Evolutionary conservation across 2,113 vertebrate species (phyloP).

Genomic region (Hypocryptadius cinnamomeus): DNA sequence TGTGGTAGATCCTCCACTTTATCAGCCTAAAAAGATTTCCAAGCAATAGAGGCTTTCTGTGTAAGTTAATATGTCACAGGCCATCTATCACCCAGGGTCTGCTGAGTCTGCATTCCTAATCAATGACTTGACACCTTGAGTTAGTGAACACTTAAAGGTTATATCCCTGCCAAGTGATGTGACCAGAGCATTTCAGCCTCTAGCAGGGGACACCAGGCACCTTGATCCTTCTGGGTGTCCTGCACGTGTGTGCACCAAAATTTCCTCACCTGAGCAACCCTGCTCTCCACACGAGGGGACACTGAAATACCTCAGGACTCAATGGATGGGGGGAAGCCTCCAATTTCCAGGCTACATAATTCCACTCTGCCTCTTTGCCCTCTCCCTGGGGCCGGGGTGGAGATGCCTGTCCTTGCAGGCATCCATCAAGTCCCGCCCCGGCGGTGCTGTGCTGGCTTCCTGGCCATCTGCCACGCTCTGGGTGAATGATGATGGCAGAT

Average conservation of each 20-base stretch:
- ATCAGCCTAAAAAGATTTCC: slow-evolving; percentile 27
- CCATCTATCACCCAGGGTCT: neutral
- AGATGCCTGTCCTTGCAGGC: neutral
- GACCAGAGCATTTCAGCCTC: neutral
- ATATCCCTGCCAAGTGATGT: neutral
- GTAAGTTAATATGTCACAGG: neutral
- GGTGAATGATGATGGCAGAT: neutral
- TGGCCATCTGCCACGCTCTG: neutral
- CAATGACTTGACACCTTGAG: neutral
- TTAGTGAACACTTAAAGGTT: neutral
- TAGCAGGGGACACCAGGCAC: neutral
- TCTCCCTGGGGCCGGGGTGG: neutral
- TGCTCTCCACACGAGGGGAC: rapidly evolving
- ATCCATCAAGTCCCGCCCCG: rapidly evolving
- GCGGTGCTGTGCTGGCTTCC: neutral
- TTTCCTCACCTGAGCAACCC: neutral
- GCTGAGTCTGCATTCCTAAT: neutral
- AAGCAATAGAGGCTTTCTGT: neutral
- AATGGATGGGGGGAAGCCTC: neutral
- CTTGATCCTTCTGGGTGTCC: neutral
- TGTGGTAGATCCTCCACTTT: slow-evolving; percentile 1
- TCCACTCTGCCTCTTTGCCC: neutral
- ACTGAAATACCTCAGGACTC: neutral
- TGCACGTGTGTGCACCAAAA: rapidly evolving
- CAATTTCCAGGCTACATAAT: neutral